These are phyloP conservation scores for Drosophila birchii DNA, from an alignment of 2,888 invertebrate species.

Conservation along the genomic window DNA sequence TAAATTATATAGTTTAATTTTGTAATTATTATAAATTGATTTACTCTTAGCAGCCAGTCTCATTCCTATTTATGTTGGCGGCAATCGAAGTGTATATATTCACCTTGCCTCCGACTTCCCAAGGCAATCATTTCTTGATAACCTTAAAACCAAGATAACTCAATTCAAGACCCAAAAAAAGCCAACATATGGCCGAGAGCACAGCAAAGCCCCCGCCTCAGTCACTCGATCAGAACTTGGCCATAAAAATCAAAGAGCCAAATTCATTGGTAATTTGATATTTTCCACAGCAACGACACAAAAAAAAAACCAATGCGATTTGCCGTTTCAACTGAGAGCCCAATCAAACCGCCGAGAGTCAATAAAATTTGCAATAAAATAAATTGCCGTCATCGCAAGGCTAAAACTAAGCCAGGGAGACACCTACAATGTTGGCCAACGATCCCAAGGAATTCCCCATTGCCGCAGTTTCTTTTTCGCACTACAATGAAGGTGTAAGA, in stretches of 20 bases:
- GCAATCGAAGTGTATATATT: neutral
- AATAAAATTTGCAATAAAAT: constrained; percentile 79
- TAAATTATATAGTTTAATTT: too few species aligned
- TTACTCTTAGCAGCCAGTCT: neutral
- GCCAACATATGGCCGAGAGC: constrained; percentile 20
- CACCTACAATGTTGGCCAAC: constrained; percentile 48
- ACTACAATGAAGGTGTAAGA: constrained; percentile 61
- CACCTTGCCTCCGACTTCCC: neutral
- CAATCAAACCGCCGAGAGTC: constrained; percentile 74
- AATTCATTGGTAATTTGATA: constrained; percentile 76
- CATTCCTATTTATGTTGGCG: too few species aligned
- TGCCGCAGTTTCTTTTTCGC: constrained; percentile 3
- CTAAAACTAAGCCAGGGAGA: constrained; percentile 31
- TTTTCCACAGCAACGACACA: constrained; percentile 58
- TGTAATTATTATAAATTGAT: too few species aligned
- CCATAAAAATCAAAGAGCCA: constrained; percentile 55
- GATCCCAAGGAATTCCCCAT: constrained; percentile 15
- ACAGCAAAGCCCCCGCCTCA: constrained; percentile 44
- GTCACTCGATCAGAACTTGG: constrained; percentile 33
- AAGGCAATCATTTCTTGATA: constrained; percentile 12
- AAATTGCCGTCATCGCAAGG: constrained; percentile 70
- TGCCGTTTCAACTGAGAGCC: constrained; percentile 52
- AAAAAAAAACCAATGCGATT: constrained; percentile 46
- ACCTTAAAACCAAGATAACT: constrained; percentile 14
- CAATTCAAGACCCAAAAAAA: constrained; percentile 12